These are phyloP conservation scores for Tyrannus savana DNA, from an alignment of 2,113 vertebrate species.

Conservation along the genomic window DNA sequence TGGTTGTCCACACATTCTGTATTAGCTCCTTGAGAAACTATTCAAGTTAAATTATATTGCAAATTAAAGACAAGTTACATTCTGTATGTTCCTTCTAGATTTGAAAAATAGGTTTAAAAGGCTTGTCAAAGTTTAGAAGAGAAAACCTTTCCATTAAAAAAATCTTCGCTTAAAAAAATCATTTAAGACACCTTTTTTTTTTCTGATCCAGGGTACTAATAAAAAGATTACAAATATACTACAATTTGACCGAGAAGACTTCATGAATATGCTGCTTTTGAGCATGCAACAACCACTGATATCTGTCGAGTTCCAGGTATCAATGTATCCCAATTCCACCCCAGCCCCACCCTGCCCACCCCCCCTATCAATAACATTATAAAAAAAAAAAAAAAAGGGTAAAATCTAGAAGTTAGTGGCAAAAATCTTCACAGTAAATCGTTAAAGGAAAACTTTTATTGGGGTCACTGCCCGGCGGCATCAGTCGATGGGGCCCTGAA, in stretches of 20 bases:
- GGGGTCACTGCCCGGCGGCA: neutral
- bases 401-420: constrained; percentile 79
- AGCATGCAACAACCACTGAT: constrained; percentile 67
- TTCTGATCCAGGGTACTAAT: constrained; percentile 55
- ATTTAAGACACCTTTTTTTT: constrained; percentile 58
- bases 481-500: constrained; percentile 97
- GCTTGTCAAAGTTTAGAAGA: constrained; percentile 65
- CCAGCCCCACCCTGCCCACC: neutral
- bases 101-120: constrained; percentile 73
- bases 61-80: constrained; percentile 55
- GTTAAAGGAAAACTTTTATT: constrained; percentile 47
- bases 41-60: constrained; percentile 66
- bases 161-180: constrained; percentile 70
- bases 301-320: constrained; percentile 45
- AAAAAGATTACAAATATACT: constrained; percentile 72
- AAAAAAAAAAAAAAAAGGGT: constrained; percentile 60
- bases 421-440: constrained; percentile 85
- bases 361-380: constrained; percentile 61
- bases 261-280: constrained; percentile 52
- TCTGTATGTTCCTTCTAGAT: constrained; percentile 55
- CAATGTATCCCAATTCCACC: constrained; percentile 20
- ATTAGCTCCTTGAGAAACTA: constrained; percentile 64
- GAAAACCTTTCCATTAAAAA: constrained; percentile 65
- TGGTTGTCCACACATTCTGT: constrained; percentile 62
- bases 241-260: constrained; percentile 62